A percentile compares a stretch with the other conserved stretches of the same genome.
Evolutionary conservation across 2,888 invertebrate species (phyloP).

Genomic region (Platycheirus rosarum): DNA sequence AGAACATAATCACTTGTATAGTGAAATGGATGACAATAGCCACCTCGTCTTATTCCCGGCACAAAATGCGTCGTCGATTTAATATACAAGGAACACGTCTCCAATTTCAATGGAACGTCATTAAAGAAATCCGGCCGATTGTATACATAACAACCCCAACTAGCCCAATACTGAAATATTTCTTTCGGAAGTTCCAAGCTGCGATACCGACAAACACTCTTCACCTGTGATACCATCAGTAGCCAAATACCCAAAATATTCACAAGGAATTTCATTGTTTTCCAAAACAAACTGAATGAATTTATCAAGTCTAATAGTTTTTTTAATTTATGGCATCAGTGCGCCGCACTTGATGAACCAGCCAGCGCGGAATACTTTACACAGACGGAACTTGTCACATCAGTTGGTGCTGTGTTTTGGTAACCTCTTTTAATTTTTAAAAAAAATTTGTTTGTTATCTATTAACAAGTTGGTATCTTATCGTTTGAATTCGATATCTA

Average conservation of each 20-base stretch:
- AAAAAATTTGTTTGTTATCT: too few species aligned
- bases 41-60: conserved; percentile 58
- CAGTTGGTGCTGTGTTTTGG: too few species aligned
- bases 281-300: not conserved
- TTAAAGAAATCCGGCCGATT: conserved; percentile 73
- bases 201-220: conserved; percentile 68
- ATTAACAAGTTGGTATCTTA: conserved; percentile 16
- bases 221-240: not conserved
- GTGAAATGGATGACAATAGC: conserved; percentile 67
- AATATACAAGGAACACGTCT: conserved; percentile 27
- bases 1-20: conserved; percentile 46
- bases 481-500: not conserved
- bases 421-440: too few species aligned
- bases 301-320: not conserved
- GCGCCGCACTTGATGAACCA: not conserved
- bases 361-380: conserved; percentile 4
- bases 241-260: not conserved
- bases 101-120: conserved; percentile 39
- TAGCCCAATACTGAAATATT: conserved; percentile 69
- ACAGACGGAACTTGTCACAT: conserved; percentile 46
- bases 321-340: conserved; percentile 27
- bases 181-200: conserved; percentile 59
- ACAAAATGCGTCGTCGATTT: conserved; percentile 36
- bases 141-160: conserved; percentile 75
- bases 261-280: conserved; percentile 18